Base-by-base conservation (phyloP, 1,140 invertebrate genomes). In the Lasioglossum baleicum region DNA sequence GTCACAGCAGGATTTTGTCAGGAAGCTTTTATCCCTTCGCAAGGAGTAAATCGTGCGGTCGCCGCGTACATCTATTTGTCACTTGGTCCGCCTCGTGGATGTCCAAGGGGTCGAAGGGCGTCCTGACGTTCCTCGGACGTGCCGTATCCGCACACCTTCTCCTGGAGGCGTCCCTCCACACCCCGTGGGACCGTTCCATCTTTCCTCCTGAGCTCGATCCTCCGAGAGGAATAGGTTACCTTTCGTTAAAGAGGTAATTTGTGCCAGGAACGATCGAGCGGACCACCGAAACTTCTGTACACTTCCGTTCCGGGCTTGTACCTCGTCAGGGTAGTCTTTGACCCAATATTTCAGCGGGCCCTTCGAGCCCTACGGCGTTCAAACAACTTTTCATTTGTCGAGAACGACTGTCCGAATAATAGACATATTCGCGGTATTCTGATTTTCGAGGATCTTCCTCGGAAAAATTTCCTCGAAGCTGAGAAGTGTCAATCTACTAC, bases 161-260 rank as follows among this genome's bases (percentile, higher is more conserved):
- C 75, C 58, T 26, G 13, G 31, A 75, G 72, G 73, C 74, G 64
- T 81, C 74, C 75, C 64, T 81, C 76, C 71, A 64, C 67, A 51
- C 60, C 69, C 81, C 86, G 75, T 84, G 90, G 88, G 90, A 78
- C 88, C 87, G 83, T 83, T 90, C 88, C 83, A 90, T 90, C 90
- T 90, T 87, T 88, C 75, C 84, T 67, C 75, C 67, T 58, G 73
- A 75, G 84, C 75, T 75, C 73, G 74, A 82, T 80, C 84, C 80
- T 64, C 63, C 61, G 75, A 84, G 75, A 82, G 75, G 70, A 86
- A 68, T 88, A 66, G 77, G 83, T 85, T 81, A 85, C 87, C 84
- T 86, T 84, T 75, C 84, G 89, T 88, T 90, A 90, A 90, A 89
- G 87, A 90, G 85, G 88, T 90, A 88, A 90, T 90, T 89, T 90